Evolutionary conservation across 1,140 invertebrate genomes (phyloP).

Genomic region (Calosoma granatense): DNA sequence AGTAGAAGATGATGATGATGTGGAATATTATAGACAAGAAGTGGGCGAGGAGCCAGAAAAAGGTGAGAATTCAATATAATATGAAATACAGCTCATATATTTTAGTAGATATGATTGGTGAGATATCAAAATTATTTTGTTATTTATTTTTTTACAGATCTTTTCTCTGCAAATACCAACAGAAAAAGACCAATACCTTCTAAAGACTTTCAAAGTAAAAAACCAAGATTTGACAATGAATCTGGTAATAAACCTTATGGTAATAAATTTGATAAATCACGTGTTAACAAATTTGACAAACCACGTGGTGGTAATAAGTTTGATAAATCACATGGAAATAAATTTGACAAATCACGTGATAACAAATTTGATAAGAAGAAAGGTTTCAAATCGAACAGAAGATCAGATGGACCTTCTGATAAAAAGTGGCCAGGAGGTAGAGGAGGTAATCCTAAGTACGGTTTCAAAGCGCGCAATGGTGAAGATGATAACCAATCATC

Average conservation of each 20-base stretch:
- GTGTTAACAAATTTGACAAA: no score
- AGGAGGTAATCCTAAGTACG: background rate
- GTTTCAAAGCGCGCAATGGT: background rate
- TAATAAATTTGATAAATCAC: no score
- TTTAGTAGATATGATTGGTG: no score
- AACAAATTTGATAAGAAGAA: background rate
- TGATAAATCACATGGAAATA: no score
- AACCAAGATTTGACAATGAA: background rate
- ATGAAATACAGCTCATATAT: no score
- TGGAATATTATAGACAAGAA: constrained; percentile 73
- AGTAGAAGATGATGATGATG: constrained; percentile 58
- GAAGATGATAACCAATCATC: background rate
- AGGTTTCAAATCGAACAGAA: background rate
- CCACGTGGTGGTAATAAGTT: no score
- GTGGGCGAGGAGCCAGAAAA: constrained; percentile 78
- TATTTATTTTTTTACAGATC: background rate
- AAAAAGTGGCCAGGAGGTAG: background rate
- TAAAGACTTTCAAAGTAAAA: constrained; percentile 3
- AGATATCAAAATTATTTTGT: no score
- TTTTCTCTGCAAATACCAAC: background rate
- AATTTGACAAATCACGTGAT: no score
- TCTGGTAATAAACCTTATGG: no score
- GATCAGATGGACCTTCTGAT: background rate
- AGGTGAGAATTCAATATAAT: no score
- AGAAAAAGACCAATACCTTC: background rate